Conservation (phyloP, 1,140 invertebrate species). For the Caenorhabditis briggsae region DNA sequence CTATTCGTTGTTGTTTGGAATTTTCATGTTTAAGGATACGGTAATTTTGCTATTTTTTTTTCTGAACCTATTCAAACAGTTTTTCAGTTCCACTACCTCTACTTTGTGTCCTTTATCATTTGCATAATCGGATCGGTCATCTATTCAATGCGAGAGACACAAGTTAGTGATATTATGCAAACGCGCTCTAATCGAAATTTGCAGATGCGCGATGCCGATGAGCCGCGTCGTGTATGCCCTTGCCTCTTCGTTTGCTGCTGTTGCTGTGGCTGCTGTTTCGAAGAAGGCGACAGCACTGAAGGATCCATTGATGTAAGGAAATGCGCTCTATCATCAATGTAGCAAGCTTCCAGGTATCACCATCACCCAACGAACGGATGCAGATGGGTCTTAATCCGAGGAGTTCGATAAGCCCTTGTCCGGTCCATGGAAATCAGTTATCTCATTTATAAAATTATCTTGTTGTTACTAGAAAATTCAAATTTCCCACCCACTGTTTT, state of each 20-base stretch:
- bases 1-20: constrained; percentile 86
- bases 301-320: constrained; percentile 62
- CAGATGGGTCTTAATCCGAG: constrained; percentile 31
- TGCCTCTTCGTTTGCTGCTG: constrained; percentile 67
- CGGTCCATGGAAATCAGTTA: constrained; percentile 25
- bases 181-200: background rate
- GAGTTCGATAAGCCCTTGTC: constrained; percentile 30
- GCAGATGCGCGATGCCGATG: constrained; percentile 63
- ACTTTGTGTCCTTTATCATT: constrained; percentile 75
- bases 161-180: constrained; percentile 13
- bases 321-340: background rate
- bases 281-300: constrained; percentile 57
- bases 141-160: constrained; percentile 70
- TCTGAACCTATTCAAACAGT: background rate
- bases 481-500: background rate
- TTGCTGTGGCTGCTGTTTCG: constrained; percentile 66
- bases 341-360: background rate
- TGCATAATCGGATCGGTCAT: constrained; percentile 73
- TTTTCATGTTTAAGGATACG: constrained; percentile 87
- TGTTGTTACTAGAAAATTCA: background rate
- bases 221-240: constrained; percentile 64
- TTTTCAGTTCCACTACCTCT: constrained; percentile 75
- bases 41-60: constrained; percentile 79
- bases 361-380: constrained; percentile 41
- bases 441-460: constrained; percentile 11